phyloP scores from a whole-genome alignment of 2,888 invertebrate species.

The Rotaria sp. region DNA sequence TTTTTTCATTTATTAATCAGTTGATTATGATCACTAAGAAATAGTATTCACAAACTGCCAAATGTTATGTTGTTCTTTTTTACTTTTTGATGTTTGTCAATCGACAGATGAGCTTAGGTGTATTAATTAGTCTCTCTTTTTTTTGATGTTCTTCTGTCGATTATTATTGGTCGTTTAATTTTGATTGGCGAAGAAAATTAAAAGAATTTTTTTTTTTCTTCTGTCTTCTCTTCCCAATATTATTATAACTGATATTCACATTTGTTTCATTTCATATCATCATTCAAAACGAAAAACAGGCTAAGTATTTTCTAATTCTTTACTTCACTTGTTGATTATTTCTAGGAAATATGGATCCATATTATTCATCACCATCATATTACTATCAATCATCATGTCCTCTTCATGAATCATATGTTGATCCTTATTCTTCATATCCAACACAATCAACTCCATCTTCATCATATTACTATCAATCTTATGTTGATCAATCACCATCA shows the following conservation, averaged over 20 bases:
- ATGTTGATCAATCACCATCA: neutral
- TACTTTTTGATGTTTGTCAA: neutral
- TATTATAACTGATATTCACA: neutral
- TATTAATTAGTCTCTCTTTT: neutral
- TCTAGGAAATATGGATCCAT: neutral
- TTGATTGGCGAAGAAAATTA: neutral
- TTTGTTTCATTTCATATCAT: neutral
- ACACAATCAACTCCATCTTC: neutral
- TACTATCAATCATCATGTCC: neutral
- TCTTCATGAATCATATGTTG: neutral
- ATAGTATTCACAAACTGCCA: neutral
- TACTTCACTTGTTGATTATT: neutral
- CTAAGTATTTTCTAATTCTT: neutral
- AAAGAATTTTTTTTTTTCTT: neutral
- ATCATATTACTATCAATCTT: neutral
- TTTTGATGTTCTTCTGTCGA: neutral
- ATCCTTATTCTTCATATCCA: neutral
- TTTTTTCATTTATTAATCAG: neutral
- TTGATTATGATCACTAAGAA: neutral
- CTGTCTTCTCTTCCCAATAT: neutral
- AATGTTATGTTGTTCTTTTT: neutral
- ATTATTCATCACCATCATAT: neutral
- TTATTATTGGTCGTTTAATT: neutral
- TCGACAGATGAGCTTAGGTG: conserved; percentile 12
- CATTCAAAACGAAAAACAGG: neutral